Percentiles rank a stretch among this genome's conserved stretches.
These are phyloP conservation scores for Orientallactaga sibirica DNA, from an alignment of 2,797 vertebrate genomes.

Conservation along the genomic window DNA sequence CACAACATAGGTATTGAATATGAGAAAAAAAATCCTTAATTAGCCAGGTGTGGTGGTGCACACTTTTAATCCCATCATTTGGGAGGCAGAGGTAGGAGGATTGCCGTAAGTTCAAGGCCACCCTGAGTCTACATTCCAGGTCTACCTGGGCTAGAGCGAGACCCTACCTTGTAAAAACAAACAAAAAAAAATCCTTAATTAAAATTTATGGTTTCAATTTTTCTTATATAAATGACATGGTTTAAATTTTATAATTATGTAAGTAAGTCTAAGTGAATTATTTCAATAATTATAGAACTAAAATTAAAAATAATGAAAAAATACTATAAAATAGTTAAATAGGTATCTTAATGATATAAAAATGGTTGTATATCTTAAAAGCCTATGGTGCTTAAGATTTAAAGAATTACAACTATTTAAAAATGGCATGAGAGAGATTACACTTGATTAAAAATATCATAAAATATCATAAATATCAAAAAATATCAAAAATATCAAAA, in stretches of 20 bases:
- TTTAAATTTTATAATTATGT: not conserved
- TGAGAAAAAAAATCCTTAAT: not conserved
- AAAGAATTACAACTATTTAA: constrained; percentile 14
- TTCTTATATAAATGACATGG: not conserved
- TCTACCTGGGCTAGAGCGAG: too few relatives aligned
- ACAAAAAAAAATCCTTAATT: not conserved
- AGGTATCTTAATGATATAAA: constrained; percentile 9
- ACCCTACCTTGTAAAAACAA: too few relatives aligned
- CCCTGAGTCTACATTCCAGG: too few relatives aligned
- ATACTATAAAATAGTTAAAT: not conserved
- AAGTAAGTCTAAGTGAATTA: constrained; percentile 15
- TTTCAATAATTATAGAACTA: not conserved
- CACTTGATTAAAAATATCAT: not conserved
- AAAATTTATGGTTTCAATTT: not conserved
- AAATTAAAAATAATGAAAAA: constrained; percentile 47
- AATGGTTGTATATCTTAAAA: not conserved
- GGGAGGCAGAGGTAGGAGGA: too few relatives aligned
- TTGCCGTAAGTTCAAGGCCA: too few relatives aligned
- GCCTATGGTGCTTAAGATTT: not conserved
- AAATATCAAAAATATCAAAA: too few relatives aligned
- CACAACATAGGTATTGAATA: not conserved
- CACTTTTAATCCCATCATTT: too few relatives aligned
- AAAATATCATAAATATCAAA: too few relatives aligned
- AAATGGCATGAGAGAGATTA: not conserved
- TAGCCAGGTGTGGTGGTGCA: too few relatives aligned